Conservation (phyloP, 2,113 vertebrate genomes). For the Anguilla rostrata region DNA sequence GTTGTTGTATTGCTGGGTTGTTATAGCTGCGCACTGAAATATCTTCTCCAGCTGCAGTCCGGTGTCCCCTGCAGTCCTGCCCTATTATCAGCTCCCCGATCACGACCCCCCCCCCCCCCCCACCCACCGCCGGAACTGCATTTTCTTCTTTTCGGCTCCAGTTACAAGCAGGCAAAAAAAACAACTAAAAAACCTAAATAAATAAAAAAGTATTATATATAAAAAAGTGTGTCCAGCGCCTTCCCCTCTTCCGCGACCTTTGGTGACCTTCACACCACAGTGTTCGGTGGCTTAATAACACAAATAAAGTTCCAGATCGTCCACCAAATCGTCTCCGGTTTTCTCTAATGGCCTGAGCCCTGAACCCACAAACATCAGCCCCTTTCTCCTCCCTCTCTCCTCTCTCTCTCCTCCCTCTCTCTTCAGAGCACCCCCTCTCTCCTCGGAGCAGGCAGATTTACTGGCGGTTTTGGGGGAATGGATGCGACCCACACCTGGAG, state of each 20-base stretch:
- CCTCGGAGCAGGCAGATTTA: constrained; percentile 23
- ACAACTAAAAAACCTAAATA: too few relatives aligned
- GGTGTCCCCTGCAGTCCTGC: constrained; percentile 4
- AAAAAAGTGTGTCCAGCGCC: background rate
- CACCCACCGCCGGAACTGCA: background rate
- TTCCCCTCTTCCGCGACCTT: background rate
- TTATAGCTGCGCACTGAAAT: constrained; percentile 6
- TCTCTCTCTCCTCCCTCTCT: background rate
- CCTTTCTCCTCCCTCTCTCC: background rate
- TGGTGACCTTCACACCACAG: background rate
- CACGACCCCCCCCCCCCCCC: background rate
- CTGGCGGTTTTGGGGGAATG: constrained; percentile 13
- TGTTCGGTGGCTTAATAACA: background rate
- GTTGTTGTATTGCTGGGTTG: background rate
- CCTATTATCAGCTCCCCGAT: constrained; percentile 1
- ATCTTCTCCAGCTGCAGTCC: background rate
- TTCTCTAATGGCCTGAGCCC: constrained; percentile 11
- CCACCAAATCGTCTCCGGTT: background rate
- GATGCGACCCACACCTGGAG: constrained; percentile 32
- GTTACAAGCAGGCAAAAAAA: constrained; percentile 1
- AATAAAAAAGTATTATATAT: background rate
- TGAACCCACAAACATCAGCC: constrained; percentile 3
- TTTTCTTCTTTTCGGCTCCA: background rate
- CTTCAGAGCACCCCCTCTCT: too few relatives aligned
- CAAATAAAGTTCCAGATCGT: constrained; percentile 11